Base-by-base conservation (phyloP, 92 coral and sea anemone species). In the Porites divaricata region DNA sequence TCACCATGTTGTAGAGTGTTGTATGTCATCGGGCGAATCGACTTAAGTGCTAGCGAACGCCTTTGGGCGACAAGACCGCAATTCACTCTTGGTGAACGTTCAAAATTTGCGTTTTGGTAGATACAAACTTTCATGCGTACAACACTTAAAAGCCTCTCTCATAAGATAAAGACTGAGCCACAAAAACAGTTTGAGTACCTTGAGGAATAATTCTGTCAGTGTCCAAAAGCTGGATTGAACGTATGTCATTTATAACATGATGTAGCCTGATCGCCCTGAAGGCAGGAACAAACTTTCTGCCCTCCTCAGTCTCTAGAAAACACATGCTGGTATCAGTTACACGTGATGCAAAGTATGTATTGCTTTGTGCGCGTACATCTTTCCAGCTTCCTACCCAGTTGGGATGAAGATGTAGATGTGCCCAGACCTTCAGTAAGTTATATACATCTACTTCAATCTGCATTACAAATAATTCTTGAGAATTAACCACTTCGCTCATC, bases 371-470 rank as follows among this genome's bases (percentile, higher is more conserved):
- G 23, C 94, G 90, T 28, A 92, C 89, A 45, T 94, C 96, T 79
- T 93, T 92, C 62, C 90, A 88, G 78, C 86, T 86, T 63, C 96
- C 99, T 25, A 59, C 72, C 90, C 98, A 96, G 17, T 90, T 57
- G 9, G 91, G 93, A 51, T 91, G 73, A 25, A 96, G 96, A 72
- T 87, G 95, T 58, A 92, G 75, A 77, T 78, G 94, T 70, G 88
- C 85, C 99, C 99, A 96, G 89, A 94, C 93, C 25, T 95, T 90
- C 10, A 90, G 88, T 63, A 96, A 87, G 80, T 95, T 96, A 87
- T 96, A 96, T 25, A 95, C 83, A 54, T 96, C 99, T 26, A 96
- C 98, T 76, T 96, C 99, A 28, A 96, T 96, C 78, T 96, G 99
- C 99, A 96, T 96, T 6, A 96, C 99, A 80, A 96, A 96, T 49